Percentiles rank a stretch among this genome's conserved stretches.
Conservation (phyloP, 1,140 invertebrate species). For the Nylanderia fulva region DNA sequence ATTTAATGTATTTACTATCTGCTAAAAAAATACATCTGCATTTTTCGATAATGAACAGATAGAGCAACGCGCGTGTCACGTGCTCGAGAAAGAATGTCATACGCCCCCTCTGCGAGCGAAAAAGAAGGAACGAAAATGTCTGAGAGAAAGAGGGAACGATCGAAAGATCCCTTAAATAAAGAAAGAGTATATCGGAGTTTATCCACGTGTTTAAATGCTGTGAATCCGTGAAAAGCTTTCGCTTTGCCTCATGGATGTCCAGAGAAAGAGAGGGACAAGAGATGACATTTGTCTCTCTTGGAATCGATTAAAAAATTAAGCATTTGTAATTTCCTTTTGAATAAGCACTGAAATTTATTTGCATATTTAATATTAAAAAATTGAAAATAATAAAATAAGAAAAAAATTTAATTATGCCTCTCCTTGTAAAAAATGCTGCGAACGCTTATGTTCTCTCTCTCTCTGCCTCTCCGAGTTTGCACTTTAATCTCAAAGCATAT, state of each 20-base stretch:
- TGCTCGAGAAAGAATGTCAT: slow-evolving; percentile 32
- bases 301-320: too few species aligned
- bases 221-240: neutral
- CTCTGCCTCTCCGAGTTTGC: slow-evolving; percentile 2
- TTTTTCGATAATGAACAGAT: neutral
- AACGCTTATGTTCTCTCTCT: too few species aligned
- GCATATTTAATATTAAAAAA: too few species aligned
- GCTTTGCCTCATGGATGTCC: too few species aligned
- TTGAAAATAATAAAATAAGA: too few species aligned
- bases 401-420: too few species aligned
- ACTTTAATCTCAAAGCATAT: slow-evolving; percentile 55
- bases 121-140: neutral
- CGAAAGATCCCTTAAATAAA: neutral
- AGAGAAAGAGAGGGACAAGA: too few species aligned
- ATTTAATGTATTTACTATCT: neutral
- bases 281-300: too few species aligned
- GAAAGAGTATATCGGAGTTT: slow-evolving; percentile 63
- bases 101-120: slow-evolving; percentile 57
- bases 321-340: too few species aligned
- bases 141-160: neutral
- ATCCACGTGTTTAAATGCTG: slow-evolving; percentile 60
- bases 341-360: too few species aligned
- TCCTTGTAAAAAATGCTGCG: too few species aligned
- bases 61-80: slow-evolving; percentile 34
- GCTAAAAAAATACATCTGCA: neutral